These are phyloP conservation scores for Amiota mariae DNA, from an alignment of 2,888 invertebrate genomes.

Conservation along the genomic window DNA sequence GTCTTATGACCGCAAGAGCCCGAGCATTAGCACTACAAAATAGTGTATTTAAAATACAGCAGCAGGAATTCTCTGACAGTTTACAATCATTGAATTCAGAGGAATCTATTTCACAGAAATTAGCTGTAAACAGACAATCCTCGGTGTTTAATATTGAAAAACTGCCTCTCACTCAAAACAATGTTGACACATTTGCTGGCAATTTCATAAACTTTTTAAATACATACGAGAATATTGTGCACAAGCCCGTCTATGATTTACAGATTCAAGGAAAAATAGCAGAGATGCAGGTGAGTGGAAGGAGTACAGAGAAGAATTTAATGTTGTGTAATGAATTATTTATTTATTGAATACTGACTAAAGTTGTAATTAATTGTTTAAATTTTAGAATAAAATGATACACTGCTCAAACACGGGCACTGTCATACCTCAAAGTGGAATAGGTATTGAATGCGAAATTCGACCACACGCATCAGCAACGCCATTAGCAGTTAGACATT, in stretches of 20 bases:
- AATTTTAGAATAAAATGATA: constrained; percentile 5
- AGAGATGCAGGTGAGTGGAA: constrained; percentile 57
- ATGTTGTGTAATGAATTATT: neutral
- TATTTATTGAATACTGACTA: too few relatives aligned
- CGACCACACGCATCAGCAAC: too few relatives aligned
- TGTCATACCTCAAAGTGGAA: too few relatives aligned
- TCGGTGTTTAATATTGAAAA: neutral
- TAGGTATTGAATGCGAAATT: too few relatives aligned
- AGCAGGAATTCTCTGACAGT: neutral
- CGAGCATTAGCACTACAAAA: neutral
- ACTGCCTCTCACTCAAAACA: constrained; percentile 43
- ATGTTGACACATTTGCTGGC: constrained; percentile 55
- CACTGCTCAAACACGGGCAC: too few relatives aligned
- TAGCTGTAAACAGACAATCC: neutral
- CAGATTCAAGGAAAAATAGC: constrained; percentile 63
- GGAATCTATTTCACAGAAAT: neutral
- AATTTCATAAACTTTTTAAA: constrained; percentile 56
- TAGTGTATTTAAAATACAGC: neutral
- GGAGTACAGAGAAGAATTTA: too few relatives aligned
- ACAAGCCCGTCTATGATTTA: constrained; percentile 58
- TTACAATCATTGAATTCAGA: neutral
- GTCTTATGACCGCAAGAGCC: neutral
- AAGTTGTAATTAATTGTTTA: neutral
- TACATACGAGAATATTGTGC: constrained; percentile 45
- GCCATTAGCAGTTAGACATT: too few relatives aligned